phyloP scores from a whole-genome alignment of 2,888 invertebrate species.

The Leucoma salicis region DNA sequence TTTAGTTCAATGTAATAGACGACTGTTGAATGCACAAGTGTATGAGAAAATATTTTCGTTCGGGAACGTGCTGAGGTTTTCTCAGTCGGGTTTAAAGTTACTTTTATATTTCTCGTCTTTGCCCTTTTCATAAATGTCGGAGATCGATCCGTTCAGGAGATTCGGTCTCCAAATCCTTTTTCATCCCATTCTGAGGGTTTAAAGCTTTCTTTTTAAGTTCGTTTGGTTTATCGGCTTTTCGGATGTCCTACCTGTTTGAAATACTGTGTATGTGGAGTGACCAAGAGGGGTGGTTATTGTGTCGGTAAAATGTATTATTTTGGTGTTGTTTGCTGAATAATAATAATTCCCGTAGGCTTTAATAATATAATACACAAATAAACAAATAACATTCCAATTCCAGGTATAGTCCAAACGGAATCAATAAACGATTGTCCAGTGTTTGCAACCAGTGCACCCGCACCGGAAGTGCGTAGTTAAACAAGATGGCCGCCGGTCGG shows the following conservation, averaged over 20 bases:
- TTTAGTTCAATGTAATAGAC: slow-evolving; percentile 34
- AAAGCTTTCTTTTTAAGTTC: slow-evolving; percentile 25
- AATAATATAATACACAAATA: too few species aligned
- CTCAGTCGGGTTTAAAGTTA: slow-evolving; percentile 58
- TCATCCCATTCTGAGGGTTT: slow-evolving; percentile 41
- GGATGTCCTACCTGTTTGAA: slow-evolving; percentile 2
- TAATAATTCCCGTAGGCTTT: too few species aligned
- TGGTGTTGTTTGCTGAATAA: too few species aligned
- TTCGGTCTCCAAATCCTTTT: slow-evolving; percentile 60
- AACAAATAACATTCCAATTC: slow-evolving; percentile 33
- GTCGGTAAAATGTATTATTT: too few species aligned
- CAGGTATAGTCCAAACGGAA: slow-evolving; percentile 19
- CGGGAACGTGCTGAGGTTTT: slow-evolving; percentile 66
- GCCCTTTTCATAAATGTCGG: slow-evolving; percentile 75
- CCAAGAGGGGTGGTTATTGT: neutral
- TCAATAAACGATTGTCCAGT: slow-evolving; percentile 52
- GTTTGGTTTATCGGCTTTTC: slow-evolving; percentile 1
- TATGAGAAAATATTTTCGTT: slow-evolving; percentile 69
- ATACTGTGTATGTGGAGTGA: too few species aligned
- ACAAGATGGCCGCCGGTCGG: slow-evolving; percentile 70
- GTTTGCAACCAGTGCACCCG: slow-evolving; percentile 44
- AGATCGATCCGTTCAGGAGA: slow-evolving; percentile 62
- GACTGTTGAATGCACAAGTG: slow-evolving; percentile 31
- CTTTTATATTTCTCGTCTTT: slow-evolving; percentile 51
- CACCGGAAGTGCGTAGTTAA: slow-evolving; percentile 74